Evolutionary conservation across 1,140 invertebrate genomes (phyloP), one percentile per base, ranked within the genome.

Genomic region (Cydia fagiglandana): DNA sequence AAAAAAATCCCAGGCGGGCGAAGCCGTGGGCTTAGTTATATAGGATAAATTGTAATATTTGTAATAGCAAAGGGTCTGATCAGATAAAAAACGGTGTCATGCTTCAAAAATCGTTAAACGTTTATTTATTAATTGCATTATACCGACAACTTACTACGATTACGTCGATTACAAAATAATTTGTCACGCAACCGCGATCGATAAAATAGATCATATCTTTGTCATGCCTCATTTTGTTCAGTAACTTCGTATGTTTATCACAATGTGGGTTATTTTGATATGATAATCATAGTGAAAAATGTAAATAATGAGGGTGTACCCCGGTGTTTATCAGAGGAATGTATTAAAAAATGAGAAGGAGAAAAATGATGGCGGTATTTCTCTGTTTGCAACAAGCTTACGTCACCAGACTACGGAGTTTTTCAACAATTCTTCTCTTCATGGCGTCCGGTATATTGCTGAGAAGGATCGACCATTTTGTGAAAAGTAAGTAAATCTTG

Each of bases 401-500:
- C 92, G 93, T 53, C 94, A 95, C 81, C 95, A 96, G 84, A 94
- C 94, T 0, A 94, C 94, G 76, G 94, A 95, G 77, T 96, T 96
- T 83, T 96, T 96, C 80, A 94, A 95, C 74, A 94, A 96, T 79
- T 96, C 95, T 1, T 96, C 95, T 2, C 90, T 96, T 4, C 96
- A 96, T 81, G 96, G 96, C 5, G 95, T 96, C 0, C 91, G 95
- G 4, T 96, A 96, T 79, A 96, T 96, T 41, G 95, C 95, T 2
- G 95, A 96, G 82, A 94, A 94, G 73, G 95, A 95, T 17, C 88
- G 96, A 64, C 95, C 95, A 0, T 94, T 96, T 86, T 94, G 94
- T 77, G 96, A 96, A 91, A 95, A 95, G 95, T 95, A 81, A 81
- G 89, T 88, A 75, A 47, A 20, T 80, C 24, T 74, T 45, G 68